Conservation (phyloP, 2,888 invertebrate species). For the Panzeria rudis region DNA sequence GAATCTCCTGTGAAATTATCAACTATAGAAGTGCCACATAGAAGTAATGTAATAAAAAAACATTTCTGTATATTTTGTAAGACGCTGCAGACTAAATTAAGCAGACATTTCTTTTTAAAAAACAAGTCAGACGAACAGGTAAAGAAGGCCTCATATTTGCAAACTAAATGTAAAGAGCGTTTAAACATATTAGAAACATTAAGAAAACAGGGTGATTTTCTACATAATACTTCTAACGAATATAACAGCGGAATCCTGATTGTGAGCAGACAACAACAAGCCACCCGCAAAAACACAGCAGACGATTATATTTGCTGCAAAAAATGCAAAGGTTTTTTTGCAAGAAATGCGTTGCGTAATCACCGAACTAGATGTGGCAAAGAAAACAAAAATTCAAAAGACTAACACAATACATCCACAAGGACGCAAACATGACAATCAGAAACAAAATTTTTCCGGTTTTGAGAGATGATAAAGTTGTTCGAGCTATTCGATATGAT, state of each 20-base stretch:
- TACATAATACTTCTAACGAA: neutral
- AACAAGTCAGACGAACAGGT: neutral
- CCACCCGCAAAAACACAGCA: neutral
- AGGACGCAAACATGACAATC: neutral
- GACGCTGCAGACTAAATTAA: neutral
- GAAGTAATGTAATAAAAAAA: neutral
- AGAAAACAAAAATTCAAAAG: neutral
- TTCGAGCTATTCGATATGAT: neutral
- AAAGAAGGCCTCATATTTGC: neutral
- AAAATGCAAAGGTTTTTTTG: neutral
- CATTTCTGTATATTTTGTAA: slow-evolving; percentile 9
- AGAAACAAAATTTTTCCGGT: slow-evolving; percentile 6
- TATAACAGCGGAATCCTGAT: neutral
- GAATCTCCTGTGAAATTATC: neutral
- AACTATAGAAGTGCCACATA: neutral
- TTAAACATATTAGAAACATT: neutral
- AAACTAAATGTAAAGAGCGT: neutral
- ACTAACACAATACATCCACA: neutral
- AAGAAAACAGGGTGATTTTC: neutral
- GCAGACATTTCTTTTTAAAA: neutral
- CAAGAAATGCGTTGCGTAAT: neutral
- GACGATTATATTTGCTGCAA: slow-evolving; percentile 8
- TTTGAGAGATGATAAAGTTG: neutral
- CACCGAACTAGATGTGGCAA: neutral
- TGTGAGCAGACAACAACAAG: neutral